Evolutionary conservation across 2,113 vertebrate genomes (phyloP).

Genomic region (Cyprinodon variegatus): DNA sequence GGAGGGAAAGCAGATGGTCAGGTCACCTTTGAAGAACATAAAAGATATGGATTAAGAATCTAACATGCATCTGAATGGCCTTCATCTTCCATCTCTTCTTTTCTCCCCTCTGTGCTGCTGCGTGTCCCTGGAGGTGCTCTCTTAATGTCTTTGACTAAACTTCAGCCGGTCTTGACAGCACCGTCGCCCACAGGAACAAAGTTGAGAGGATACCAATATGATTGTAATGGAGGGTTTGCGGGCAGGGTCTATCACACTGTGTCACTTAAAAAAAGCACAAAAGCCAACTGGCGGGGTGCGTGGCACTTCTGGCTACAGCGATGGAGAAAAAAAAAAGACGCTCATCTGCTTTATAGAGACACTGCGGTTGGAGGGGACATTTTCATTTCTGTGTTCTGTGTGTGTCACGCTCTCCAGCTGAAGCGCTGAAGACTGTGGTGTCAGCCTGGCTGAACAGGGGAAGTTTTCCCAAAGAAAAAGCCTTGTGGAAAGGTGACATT

Average conservation of each 20-base stretch:
- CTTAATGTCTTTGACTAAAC: conserved; percentile 79
- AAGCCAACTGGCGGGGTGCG: conserved; percentile 60
- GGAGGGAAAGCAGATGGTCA: not conserved
- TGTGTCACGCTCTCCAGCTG: conserved; percentile 48
- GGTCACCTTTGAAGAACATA: not conserved
- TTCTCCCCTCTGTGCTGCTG: conserved; percentile 30
- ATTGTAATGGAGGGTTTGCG: conserved; percentile 73
- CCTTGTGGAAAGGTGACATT: conserved; percentile 41
- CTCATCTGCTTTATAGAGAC: conserved; percentile 35
- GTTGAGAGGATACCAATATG: conserved; percentile 72
- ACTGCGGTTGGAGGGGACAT: conserved; percentile 33
- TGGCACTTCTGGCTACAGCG: conserved; percentile 57
- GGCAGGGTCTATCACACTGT: conserved; percentile 72
- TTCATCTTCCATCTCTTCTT: conserved; percentile 6
- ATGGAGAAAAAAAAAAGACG: conserved; percentile 26
- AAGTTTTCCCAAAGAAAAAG: conserved; percentile 17
- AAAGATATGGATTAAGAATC: conserved; percentile 10
- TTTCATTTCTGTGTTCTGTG: conserved; percentile 46
- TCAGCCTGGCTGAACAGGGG: conserved; percentile 20
- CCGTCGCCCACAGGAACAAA: conserved; percentile 66
- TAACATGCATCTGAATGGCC: conserved; percentile 15
- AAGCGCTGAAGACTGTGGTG: conserved; percentile 19
- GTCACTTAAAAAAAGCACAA: conserved; percentile 71
- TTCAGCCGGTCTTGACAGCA: conserved; percentile 71
- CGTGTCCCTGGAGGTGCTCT: conserved; percentile 72